Base-by-base conservation (phyloP, 2,113 vertebrate species). In the Clarias gariepinus region DNA sequence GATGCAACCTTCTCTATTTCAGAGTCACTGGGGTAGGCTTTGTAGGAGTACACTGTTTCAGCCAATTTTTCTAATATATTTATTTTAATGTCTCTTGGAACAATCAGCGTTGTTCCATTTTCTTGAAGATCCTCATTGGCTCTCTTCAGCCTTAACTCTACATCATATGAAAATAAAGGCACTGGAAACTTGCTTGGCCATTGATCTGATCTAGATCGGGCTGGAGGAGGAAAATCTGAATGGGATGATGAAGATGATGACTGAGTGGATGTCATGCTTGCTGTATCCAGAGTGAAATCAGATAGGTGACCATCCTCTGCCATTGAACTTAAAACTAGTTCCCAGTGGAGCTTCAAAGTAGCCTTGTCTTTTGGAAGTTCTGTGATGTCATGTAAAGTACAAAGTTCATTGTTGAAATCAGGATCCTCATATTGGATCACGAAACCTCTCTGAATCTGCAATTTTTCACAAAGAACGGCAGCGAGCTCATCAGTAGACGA, bases 21-120 rank as follows among this genome's bases (percentile, higher is more conserved):
- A 88, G 87, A 79, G 47, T 90, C 87, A 23, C n/a, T 83, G 66
- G 84, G 87, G 76, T 87, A 90, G 23, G 89, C 81, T 82, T 88
- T 88, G 77, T 64, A 90, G 33, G 81, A 90, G 30, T 74, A 88
- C 52, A 90, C 16, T 66, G 84, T 47, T 88, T 90, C 89, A 41
- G 63, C 81, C 86, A 90, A 80, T 61, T 82, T 88, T 0, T 83
- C 53, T 28, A 90, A 86, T 23, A 90, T 73, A 84, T 90, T 63
- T 10, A 71, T 88, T 86, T 86, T 86, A 9, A 90, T 86, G 47
- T 90, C 81, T 85, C 82, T 88, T 86, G 84, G 58, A 52, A 81
- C 64, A 82, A 64, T 77, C 79, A 88, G 18, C 0, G 89, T 64
- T n/a, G 60, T 87, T 4, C 82, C 60, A 55, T 84, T 76, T 74